Evolutionary conservation across 2,888 invertebrate genomes (phyloP).

Genomic region (Podabrus alpinus): DNA sequence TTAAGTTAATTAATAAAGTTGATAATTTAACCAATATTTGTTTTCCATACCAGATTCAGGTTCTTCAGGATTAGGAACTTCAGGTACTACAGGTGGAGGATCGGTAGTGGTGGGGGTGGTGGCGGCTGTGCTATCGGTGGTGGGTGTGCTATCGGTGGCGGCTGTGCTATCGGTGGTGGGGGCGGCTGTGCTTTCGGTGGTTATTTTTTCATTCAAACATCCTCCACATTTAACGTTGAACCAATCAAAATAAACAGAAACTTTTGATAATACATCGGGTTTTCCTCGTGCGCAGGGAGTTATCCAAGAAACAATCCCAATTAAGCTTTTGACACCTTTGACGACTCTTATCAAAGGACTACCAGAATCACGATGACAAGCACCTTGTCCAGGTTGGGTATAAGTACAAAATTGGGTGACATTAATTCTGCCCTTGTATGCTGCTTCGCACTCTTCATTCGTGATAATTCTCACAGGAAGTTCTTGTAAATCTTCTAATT

Average conservation of each 20-base stretch:
- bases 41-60: no score
- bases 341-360: conserved; percentile 56
- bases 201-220: conserved; percentile 2
- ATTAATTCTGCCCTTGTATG: neutral
- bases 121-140: conserved; percentile 20
- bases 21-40: no score
- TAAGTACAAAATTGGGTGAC: conserved; percentile 2
- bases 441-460: conserved; percentile 43
- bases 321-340: neutral
- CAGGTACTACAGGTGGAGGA: no score
- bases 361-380: conserved; percentile 61
- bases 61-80: no score
- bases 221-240: conserved; percentile 6
- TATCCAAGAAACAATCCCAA: conserved; percentile 27
- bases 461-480: conserved; percentile 59
- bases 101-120: no score
- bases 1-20: no score
- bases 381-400: conserved; percentile 60
- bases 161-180: conserved; percentile 57
- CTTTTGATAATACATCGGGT: conserved; percentile 26
- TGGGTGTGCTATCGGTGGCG: no score
- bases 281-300: conserved; percentile 17
- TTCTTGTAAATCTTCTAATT: conserved; percentile 60
- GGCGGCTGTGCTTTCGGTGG: no score
- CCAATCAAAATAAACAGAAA: conserved; percentile 18